These are phyloP conservation scores for Oophaga sylvatica DNA, from an alignment of 2,797 vertebrate genomes.

Conservation along the genomic window DNA sequence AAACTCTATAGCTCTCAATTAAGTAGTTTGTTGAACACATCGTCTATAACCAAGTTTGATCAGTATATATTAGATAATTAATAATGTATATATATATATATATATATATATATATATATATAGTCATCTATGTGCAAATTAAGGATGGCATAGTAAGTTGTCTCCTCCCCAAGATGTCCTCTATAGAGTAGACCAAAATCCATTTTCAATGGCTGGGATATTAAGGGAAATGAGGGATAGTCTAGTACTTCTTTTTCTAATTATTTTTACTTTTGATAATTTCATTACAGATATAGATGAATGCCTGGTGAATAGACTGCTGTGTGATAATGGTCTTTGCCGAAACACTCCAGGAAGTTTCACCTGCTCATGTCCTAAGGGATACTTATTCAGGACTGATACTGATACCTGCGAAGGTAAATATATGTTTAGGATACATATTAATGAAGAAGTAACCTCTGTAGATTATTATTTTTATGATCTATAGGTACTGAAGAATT, in stretches of 20 bases:
- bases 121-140: no score
- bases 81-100: no score
- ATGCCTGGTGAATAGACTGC: constrained; percentile 83
- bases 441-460: not conserved
- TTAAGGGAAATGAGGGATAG: not conserved
- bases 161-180: not conserved
- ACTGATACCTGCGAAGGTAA: constrained; percentile 79
- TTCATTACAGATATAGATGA: constrained; percentile 84
- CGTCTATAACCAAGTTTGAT: no score
- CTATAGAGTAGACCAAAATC: not conserved
- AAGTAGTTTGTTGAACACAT: no score
- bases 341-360: constrained; percentile 88
- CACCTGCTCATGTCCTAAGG: constrained; percentile 82
- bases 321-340: constrained; percentile 89
- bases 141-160: not conserved
- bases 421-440: not conserved
- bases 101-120: no score
- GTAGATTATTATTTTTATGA: not conserved
- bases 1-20: no score
- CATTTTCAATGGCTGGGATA: not conserved
- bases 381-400: constrained; percentile 73
- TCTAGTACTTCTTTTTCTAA: not conserved
- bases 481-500: not conserved
- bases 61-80: no score
- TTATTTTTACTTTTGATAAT: not conserved